These are phyloP conservation scores for Steromphala cineraria DNA, from an alignment of 2,888 invertebrate genomes.

Conservation along the genomic window DNA sequence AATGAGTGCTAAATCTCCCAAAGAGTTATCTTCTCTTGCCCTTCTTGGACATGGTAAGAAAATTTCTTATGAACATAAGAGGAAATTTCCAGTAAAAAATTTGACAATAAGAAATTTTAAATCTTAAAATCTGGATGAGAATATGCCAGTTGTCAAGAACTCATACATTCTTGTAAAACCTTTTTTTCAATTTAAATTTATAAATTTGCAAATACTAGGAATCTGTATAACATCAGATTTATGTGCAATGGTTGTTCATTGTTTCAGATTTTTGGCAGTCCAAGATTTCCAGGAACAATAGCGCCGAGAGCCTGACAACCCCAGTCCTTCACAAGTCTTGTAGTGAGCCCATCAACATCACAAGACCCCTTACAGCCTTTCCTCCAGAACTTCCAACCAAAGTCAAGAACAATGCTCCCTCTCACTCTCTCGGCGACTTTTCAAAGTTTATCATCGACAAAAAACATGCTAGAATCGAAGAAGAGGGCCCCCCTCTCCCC, in stretches of 20 bases:
- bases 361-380: constrained; percentile 13
- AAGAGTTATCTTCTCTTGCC: constrained; percentile 92
- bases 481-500: constrained; percentile 20
- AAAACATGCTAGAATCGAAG: background rate
- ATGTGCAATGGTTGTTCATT: constrained; percentile 7
- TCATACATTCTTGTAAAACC: too few relatives aligned
- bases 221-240: too few relatives aligned
- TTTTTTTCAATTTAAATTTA: too few relatives aligned
- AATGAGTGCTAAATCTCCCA: constrained; percentile 90
- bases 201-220: too few relatives aligned
- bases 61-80: too few relatives aligned
- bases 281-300: constrained; percentile 49
- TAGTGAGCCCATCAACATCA: constrained; percentile 68
- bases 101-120: too few relatives aligned
- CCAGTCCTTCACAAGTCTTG: constrained; percentile 59
- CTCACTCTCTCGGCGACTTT: constrained; percentile 55
- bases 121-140: too few relatives aligned
- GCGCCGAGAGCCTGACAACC: background rate
- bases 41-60: constrained; percentile 83
- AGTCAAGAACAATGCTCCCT: constrained; percentile 41
- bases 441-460: constrained; percentile 33
- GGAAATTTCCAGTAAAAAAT: too few relatives aligned
- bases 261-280: constrained; percentile 74
- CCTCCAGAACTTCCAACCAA: constrained; percentile 37
- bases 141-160: too few relatives aligned